Evolutionary conservation across 1,140 invertebrate genomes (phyloP).

Genomic region (Atta texana): DNA sequence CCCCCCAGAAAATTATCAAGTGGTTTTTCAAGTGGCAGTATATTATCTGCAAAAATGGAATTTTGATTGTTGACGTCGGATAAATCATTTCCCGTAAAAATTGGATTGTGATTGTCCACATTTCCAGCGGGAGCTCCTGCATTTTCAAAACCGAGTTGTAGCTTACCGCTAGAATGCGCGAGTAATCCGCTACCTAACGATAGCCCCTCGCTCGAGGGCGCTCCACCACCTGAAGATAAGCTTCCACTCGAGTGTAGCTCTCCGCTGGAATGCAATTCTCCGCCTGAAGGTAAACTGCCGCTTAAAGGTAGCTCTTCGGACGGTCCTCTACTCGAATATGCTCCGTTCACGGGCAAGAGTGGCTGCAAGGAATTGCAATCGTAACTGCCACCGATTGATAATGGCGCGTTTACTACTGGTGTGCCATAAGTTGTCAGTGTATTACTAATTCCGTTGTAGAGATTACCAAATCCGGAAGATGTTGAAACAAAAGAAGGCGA

Average conservation of each 20-base stretch:
- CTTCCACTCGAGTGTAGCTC: constrained; percentile 37
- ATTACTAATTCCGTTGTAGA: constrained; percentile 77
- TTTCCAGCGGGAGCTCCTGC: neutral
- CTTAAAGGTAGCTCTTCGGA: constrained; percentile 45
- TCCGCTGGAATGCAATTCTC: constrained; percentile 48
- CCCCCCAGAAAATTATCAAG: constrained; percentile 48
- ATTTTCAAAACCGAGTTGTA: constrained; percentile 40
- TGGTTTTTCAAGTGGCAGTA: constrained; percentile 31
- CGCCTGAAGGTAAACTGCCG: constrained; percentile 32
- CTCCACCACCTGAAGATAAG: constrained; percentile 45
- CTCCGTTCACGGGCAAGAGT: constrained; percentile 36
- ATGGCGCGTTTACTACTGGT: constrained; percentile 68
- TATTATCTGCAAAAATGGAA: constrained; percentile 14
- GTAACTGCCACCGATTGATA: constrained; percentile 65
- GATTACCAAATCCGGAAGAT: constrained; percentile 76
- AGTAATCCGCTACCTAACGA: constrained; percentile 23
- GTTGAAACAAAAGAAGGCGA: constrained; percentile 75
- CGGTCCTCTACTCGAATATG: constrained; percentile 46
- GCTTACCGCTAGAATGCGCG: constrained; percentile 4
- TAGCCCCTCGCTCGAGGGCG: constrained; percentile 13
- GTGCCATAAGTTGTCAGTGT: constrained; percentile 80
- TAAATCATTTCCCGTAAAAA: constrained; percentile 17
- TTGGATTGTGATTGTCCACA: neutral
- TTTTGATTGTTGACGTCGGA: neutral
- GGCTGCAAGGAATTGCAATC: constrained; percentile 76